Percentiles rank a stretch among this genome's conserved stretches.
Evolutionary conservation across 2,797 vertebrate genomes (phyloP).

Genomic region (Coregonus ussuriensis): DNA sequence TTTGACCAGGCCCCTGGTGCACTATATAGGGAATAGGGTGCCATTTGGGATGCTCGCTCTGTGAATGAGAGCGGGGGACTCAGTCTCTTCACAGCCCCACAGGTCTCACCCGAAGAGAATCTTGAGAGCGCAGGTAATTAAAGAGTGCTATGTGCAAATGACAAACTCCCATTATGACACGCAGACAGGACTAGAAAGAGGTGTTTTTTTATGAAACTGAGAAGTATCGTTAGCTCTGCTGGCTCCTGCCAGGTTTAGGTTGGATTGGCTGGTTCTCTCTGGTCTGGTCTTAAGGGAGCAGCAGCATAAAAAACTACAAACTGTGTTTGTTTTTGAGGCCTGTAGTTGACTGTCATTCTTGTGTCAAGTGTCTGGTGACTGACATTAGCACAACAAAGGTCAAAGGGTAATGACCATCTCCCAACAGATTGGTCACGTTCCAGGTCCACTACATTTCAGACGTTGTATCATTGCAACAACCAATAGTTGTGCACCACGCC

Average conservation of each 20-base stretch:
- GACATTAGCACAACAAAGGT: conserved; percentile 1
- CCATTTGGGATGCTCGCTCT: neutral
- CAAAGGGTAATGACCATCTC: neutral
- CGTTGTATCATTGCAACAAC: no score
- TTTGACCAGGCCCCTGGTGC: neutral
- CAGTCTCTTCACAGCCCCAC: conserved; percentile 46
- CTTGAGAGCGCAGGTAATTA: conserved; percentile 56
- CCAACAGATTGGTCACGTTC: neutral
- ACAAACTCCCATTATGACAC: conserved; percentile 59
- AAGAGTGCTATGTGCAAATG: conserved; percentile 59
- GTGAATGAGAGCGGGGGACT: conserved; percentile 33
- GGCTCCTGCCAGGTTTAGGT: neutral
- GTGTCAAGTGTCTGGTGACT: conserved; percentile 9
- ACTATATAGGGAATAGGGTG: neutral
- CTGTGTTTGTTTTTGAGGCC: neutral
- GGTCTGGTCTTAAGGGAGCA: conserved; percentile 34
- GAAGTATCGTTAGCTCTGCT: conserved; percentile 38
- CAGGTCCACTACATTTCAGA: no score
- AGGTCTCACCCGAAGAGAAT: conserved; percentile 32
- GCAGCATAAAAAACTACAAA: conserved; percentile 16
- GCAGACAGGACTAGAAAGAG: conserved; percentile 48
- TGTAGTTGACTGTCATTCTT: conserved; percentile 23
- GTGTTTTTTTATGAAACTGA: conserved; percentile 37
- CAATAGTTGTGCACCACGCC: neutral
- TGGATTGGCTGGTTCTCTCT: conserved; percentile 17